Evolutionary conservation across 1,140 invertebrate species (phyloP), one percentile per base, ranked within the genome.

Genomic region (Cyclargus thomasi): DNA sequence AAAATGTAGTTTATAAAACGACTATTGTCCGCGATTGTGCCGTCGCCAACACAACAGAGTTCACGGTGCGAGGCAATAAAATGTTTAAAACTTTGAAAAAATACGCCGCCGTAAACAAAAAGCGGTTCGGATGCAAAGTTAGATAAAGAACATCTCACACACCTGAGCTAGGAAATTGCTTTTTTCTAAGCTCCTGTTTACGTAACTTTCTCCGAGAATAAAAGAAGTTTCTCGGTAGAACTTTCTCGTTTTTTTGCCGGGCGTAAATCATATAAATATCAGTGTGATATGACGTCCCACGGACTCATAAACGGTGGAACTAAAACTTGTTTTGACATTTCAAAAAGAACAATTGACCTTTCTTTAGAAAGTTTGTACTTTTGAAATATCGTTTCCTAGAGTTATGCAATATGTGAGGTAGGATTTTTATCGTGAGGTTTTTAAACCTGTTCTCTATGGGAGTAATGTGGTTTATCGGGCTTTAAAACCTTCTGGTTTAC

Each of bases 161-260:
- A 90, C 88, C 88, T 90, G 88, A 88, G 88, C 86, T 90, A 88
- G 88, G 80, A 90, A 88, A 90, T 90, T 90, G 88, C 86, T 88
- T 90, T 90, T 90, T 90, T 90, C 85, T 88, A 86, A 88, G 83
- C 86, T 85, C 80, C 82, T 87, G 81, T 88, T 90, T 90, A 90
- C 88, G 80, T 81, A 90, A 90, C 88, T 90, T 90, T 90, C 88
- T 86, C 85, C 77, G 73, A 77, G 81, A 85, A 90, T 88, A 88
- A 90, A 88, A 88, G 87, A 90, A 90, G 88, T 90, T 90, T 86
- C 82, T 74, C 75, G 71, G 80, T 80, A 85, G 79, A 86, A 85
- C 86, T 87, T 90, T 90, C 83, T 76, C 81, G 76, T 85, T 87
- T 86, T 77, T 80, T 85, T 77, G 77, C 53, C 64, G 67, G 64